Percentiles rank a stretch among this genome's conserved stretches.
These are phyloP conservation scores for Passer domesticus DNA, from an alignment of 2,113 vertebrate genomes.

Conservation along the genomic window DNA sequence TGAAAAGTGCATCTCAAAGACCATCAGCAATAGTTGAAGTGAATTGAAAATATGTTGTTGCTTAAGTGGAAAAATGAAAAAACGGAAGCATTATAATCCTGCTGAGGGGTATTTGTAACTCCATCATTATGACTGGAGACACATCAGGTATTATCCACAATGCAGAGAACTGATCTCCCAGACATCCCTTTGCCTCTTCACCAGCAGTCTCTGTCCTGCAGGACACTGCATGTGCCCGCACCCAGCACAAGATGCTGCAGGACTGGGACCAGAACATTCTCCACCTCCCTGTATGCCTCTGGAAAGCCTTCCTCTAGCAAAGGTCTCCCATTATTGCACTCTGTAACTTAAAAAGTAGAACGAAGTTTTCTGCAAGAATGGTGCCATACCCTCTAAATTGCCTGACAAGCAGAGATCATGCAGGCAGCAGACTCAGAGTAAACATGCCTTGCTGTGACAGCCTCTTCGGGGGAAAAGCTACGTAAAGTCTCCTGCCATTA, in stretches of 20 bases:
- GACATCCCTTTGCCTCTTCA: background rate
- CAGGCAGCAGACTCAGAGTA: background rate
- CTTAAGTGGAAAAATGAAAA: background rate
- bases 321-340: background rate
- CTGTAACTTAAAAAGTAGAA: background rate
- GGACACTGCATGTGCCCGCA: background rate
- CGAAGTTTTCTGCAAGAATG: background rate
- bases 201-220: background rate
- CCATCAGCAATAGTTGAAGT: background rate
- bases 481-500: background rate
- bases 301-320: slow-evolving; percentile 38
- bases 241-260: background rate
- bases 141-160: background rate
- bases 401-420: background rate
- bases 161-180: background rate
- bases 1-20: background rate
- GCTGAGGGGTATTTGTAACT: background rate
- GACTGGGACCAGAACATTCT: background rate
- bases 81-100: background rate
- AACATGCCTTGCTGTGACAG: background rate
- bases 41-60: background rate
- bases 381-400: background rate
- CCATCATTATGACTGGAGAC: background rate
- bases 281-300: slow-evolving; percentile 1
- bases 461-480: background rate